Conservation (phyloP, 2,888 invertebrate genomes). For the Drosophila diplacantha region DNA sequence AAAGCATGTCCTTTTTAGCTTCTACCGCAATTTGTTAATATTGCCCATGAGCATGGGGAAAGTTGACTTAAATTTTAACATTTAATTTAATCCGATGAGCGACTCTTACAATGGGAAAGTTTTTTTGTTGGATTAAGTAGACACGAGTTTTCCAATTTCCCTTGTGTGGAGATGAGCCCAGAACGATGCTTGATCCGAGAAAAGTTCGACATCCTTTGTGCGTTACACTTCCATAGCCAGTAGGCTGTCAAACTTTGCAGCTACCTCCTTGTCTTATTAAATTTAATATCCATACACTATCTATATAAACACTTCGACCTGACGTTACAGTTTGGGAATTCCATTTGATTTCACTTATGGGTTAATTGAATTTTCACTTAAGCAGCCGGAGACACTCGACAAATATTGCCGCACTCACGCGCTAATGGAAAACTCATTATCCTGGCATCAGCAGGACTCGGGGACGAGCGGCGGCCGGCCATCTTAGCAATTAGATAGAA, state of each 20-base stretch:
- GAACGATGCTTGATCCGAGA: background rate
- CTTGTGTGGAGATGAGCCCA: slow-evolving; percentile 1
- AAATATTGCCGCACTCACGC: slow-evolving; percentile 58
- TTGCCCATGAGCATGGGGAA: slow-evolving; percentile 6
- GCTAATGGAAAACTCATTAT: slow-evolving; percentile 70
- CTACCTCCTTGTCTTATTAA: slow-evolving; percentile 5
- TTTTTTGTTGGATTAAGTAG: background rate
- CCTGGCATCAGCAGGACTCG: slow-evolving; percentile 8
- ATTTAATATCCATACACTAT: background rate
- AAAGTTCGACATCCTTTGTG: slow-evolving; percentile 37
- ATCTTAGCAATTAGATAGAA: slow-evolving; percentile 50
- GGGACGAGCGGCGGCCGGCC: slow-evolving; percentile 6
- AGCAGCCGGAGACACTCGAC: slow-evolving; percentile 30
- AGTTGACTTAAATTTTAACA: slow-evolving; percentile 35
- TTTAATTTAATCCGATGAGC: slow-evolving; percentile 26
- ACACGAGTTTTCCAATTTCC: slow-evolving; percentile 18
- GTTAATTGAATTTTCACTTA: slow-evolving; percentile 64
- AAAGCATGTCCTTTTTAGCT: slow-evolving; percentile 9
- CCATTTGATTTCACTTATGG: slow-evolving; percentile 41
- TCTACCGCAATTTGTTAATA: slow-evolving; percentile 50
- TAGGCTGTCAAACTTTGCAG: slow-evolving; percentile 14
- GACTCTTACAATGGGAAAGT: background rate
- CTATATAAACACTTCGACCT: background rate
- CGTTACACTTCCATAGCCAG: slow-evolving; percentile 5
- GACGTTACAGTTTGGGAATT: slow-evolving; percentile 15